Base-by-base conservation (phyloP, 2,113 vertebrate species). In the Puffinus mauretanicus region DNA sequence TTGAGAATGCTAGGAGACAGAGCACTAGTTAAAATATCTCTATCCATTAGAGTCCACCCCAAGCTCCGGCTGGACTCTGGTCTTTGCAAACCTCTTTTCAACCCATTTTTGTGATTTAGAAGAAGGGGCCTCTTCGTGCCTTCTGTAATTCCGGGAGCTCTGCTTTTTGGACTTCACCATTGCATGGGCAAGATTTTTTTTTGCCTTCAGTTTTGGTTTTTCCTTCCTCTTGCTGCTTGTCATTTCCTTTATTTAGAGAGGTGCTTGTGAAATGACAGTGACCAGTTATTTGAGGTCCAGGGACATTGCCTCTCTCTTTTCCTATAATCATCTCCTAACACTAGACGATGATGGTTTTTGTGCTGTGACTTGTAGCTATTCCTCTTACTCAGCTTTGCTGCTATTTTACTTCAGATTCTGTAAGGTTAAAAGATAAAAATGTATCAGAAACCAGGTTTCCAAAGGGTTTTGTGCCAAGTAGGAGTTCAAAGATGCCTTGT, bases 91-190 rank as follows among this genome's bases (percentile, higher is more conserved):
- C 17, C 16, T 67, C 40, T 94, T 77, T 47, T 44, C 69, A 71
- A 10, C 8, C 24, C 30, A 8, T 34, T 94, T 81, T 38, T 71
- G 46, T 71, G 72, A 14, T 92, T 60, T 36, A 36, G 20, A n/a
- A 49, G 40, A 67, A n/a, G 13, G 24, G 24, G 5, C 7, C 11
- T 34, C 26, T 88, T 76, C 2, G 0, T 77, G 51, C 75, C 25
- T 16, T 62, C 16, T 3, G 1, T 69, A 21, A 87, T 55, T 19
- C 30, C 0, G 0, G 18, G 65, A 84, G 73, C 78, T 84, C 46
- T 93, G 65, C 44, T 36, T 75, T 69, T 44, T 32, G 21, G 25
- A 38, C 22, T 36, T 77, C 25, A 42, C 8, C 8, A 2, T 36
- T 70, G n/a, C 15, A 11, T 1, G 9, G 16, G 5, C 13, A 61